Evolutionary conservation across 2,113 vertebrate genomes (phyloP), one percentile per base, ranked within the genome.

Genomic region (Aepyceros melampus): DNA sequence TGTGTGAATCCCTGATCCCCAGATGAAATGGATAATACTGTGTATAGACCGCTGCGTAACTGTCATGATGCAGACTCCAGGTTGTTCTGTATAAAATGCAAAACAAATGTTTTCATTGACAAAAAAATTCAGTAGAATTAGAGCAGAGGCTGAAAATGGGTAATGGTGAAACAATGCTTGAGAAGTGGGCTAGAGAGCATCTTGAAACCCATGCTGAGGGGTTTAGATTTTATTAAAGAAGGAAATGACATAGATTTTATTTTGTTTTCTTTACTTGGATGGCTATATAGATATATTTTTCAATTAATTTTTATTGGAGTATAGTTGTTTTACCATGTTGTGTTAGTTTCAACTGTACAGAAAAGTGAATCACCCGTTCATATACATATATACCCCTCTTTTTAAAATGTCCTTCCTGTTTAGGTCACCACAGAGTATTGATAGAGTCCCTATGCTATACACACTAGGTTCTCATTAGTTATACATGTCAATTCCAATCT

Each of bases 51-150:
- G 60, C 97, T 95, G 96, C 97, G 49, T 98, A 97, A 96, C 71
- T 98, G 94, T 98, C 95, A 94, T 89, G 64, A 96, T 94, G 94
- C 96, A 98, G 96, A 98, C 96, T 98, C 98, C 85, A 97, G 98
- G 98, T 99, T 98, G 98, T 99, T 99, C 99, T 99, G 99, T 99
- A 98, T 97, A 98, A 98, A 99, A 99, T 99, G 98, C 96, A 99
- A 99, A 99, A 99, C 99, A 99, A 98, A 97, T 98, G 98, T 98
- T 99, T 99, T 99, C 98, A 98, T 99, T 99, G 98, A 98, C 98
- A 98, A 96, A 47, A 17, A 47, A 83, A 8, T 49, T 49, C 51
- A 47, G 2, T 21, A 36, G 36, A 36, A n/a, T 29, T 62, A 76
- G 51, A 82, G 62, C 4, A 14, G 17, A 49, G 58, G 31, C 49